Conservation (phyloP, 2,888 invertebrate species). For the Odontomyia ornata region DNA sequence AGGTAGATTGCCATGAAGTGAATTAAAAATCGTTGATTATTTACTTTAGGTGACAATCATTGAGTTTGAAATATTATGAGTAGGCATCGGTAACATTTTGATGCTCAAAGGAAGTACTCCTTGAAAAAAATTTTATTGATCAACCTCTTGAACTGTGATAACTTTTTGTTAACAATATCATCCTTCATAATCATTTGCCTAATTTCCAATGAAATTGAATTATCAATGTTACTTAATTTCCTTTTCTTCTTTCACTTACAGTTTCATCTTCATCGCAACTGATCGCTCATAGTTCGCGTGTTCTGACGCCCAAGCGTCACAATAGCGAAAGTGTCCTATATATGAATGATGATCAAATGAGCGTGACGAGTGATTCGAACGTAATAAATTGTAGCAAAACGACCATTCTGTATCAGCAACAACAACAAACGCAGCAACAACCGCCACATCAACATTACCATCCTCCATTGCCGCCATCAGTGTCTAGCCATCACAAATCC, state of each 20-base stretch:
- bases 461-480: background rate
- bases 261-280: conserved; percentile 68
- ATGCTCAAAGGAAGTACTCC: too few species aligned
- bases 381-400: conserved; percentile 37
- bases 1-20: too few species aligned
- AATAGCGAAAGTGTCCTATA: conserved; percentile 80
- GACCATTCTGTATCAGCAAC: conserved; percentile 45
- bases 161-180: too few species aligned
- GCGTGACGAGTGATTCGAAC: conserved; percentile 52
- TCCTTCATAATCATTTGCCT: too few species aligned
- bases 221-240: background rate
- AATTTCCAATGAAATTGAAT: too few species aligned
- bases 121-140: too few species aligned
- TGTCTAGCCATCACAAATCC: conserved; percentile 27
- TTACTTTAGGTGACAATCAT: too few species aligned
- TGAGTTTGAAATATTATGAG: too few species aligned
- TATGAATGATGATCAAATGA: conserved; percentile 66
- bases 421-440: conserved; percentile 8
- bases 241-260: conserved; percentile 54
- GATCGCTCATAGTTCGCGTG: conserved; percentile 80
- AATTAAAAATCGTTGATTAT: too few species aligned
- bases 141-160: too few species aligned
- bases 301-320: conserved; percentile 80
- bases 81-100: too few species aligned
- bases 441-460: conserved; percentile 27